phyloP scores from a whole-genome alignment of 2,888 invertebrate genomes.

The Cephonodes hylas region DNA sequence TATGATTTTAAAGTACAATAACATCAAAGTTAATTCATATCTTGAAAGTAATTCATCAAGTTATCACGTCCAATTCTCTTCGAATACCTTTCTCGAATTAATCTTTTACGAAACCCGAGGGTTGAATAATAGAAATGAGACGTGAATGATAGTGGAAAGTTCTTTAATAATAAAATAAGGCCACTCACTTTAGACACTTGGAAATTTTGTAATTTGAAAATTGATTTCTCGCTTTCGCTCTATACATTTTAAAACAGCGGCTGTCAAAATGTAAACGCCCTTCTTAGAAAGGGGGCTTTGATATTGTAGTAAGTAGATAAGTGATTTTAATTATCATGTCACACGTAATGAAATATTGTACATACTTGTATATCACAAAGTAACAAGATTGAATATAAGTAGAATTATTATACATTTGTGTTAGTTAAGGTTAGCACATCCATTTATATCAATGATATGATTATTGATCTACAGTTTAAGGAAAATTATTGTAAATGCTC shows the following conservation, averaged over 20 bases:
- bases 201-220: slow-evolving; percentile 7
- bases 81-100: background rate
- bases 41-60: background rate
- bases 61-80: background rate
- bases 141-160: slow-evolving; percentile 3
- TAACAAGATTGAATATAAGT: too few relatives aligned
- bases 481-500: too few relatives aligned
- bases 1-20: background rate
- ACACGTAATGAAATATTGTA: too few relatives aligned
- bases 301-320: too few relatives aligned
- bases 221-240: background rate
- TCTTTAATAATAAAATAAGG: background rate
- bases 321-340: too few relatives aligned
- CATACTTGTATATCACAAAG: too few relatives aligned
- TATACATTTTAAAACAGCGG: background rate
- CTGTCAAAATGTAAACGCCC: background rate
- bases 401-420: too few relatives aligned
- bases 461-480: too few relatives aligned
- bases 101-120: background rate
- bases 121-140: background rate
- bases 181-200: background rate
- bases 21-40: background rate
- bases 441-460: too few relatives aligned
- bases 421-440: too few relatives aligned
- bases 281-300: too few relatives aligned